These are phyloP conservation scores for Saxidomus purpurata DNA, from an alignment of 1,140 invertebrate species.

Conservation along the genomic window DNA sequence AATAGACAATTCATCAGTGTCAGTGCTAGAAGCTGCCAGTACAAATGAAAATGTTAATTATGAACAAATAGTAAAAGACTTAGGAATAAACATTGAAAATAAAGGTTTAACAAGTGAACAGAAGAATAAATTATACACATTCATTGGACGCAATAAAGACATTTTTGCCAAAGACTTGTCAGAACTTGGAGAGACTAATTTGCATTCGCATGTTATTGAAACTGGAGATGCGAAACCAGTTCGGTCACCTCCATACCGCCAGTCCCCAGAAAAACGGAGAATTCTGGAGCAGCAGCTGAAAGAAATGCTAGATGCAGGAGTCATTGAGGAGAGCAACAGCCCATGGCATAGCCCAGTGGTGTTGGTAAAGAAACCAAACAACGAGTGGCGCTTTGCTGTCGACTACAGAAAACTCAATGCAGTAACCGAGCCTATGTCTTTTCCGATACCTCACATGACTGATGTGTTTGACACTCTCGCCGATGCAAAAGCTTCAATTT, in stretches of 20 bases:
- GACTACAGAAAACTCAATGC: conserved; percentile 39
- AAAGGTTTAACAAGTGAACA: background rate
- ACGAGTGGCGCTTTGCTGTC: conserved; percentile 25
- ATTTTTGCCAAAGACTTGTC: conserved; percentile 67
- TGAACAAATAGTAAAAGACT: background rate
- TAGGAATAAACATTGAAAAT: conserved; percentile 9
- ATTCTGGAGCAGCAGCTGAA: conserved; percentile 7
- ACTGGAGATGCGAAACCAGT: conserved; percentile 56
- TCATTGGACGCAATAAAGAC: conserved; percentile 46
- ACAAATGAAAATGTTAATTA: background rate
- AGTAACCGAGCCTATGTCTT: conserved; percentile 20
- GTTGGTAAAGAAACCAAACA: conserved; percentile 48
- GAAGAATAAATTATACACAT: conserved; percentile 12
- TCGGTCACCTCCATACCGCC: conserved; percentile 52
- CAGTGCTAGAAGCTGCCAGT: background rate
- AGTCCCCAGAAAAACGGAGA: conserved; percentile 28
- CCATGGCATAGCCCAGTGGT: conserved; percentile 54
- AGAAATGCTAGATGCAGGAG: background rate
- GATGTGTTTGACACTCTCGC: conserved; percentile 39
- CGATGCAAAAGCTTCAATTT: background rate
- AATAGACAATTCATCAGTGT: background rate
- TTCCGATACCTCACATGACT: conserved; percentile 19
- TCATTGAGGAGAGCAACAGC: conserved; percentile 41
- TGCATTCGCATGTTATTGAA: conserved; percentile 52
- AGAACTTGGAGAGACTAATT: conserved; percentile 48